Base-by-base conservation (phyloP, 2,113 vertebrate species). In the Trogon surrucura region DNA sequence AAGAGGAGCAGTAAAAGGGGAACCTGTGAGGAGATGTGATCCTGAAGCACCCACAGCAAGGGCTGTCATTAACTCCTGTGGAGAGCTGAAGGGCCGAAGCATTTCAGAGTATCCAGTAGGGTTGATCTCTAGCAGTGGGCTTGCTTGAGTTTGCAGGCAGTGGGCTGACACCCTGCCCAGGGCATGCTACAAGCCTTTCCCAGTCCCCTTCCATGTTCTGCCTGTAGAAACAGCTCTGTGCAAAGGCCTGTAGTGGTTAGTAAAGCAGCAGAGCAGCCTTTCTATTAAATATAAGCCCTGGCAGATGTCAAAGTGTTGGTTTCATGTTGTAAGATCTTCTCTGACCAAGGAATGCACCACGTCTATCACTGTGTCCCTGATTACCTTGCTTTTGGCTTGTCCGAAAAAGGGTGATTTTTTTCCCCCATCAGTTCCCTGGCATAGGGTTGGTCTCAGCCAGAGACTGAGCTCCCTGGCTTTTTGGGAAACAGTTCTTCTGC, bases 31-130 rank as follows among this genome's bases (percentile, higher is more conserved):
- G 29, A 78, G 15, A 27, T 8, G 3, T 70, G 27, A 53, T 22
- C 22, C 61, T 23, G 50, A 57, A 80, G 20, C 51, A 71, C 17
- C 32, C 0, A 3, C 17, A 44, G 47, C 36, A 74, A 27, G 11
- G 11, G 34, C 18, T 89, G 16, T 7, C 77, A 11, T 34, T 44
- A 48, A 44, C 11, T 21, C 18, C 47, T 0, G 0, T 19, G 17
- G 27, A 72, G 26, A 60, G 48, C 22, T n/a, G 66, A 72, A 61
- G 22, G n/a, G 34, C 29, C 74, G 69, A 71, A 61, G 13, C 0
- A 0, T 3, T n/a, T 74, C 16, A 25, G 48, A n/a, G 10, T 47
- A 53, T 73, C 82, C 10, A 0, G 2, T 23, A 3, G 32, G 6
- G 22, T 38, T 85, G 29, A 38, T 44, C 22, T 74, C 51, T n/a